Percentiles rank a stretch among this genome's conserved stretches.
Evolutionary conservation across 2,888 invertebrate genomes (phyloP).

Genomic region (Pseudococcus viburni): DNA sequence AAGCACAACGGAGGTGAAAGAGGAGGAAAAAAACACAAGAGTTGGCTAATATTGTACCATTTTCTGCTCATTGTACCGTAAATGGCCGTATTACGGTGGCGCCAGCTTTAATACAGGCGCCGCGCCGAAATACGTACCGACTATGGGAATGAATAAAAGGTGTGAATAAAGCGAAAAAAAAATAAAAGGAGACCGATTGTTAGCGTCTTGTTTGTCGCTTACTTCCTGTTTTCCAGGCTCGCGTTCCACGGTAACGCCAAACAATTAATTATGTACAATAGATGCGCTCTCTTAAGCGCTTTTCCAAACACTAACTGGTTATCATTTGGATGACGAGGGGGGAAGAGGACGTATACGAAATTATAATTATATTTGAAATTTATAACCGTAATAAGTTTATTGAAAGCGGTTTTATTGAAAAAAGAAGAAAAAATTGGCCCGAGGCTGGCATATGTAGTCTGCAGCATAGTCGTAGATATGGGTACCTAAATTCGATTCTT

Average conservation of each 20-base stretch:
- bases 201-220: slow-evolving; percentile 52
- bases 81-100: slow-evolving; percentile 58
- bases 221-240: slow-evolving; percentile 64
- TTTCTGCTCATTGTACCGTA: slow-evolving; percentile 60
- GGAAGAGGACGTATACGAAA: background rate
- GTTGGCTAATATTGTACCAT: slow-evolving; percentile 44
- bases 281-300: slow-evolving; percentile 63
- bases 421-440: slow-evolving; percentile 23
- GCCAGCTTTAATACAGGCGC: slow-evolving; percentile 60
- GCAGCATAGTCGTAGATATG: background rate
- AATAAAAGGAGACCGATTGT: slow-evolving; percentile 57
- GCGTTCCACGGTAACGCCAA: slow-evolving; percentile 60
- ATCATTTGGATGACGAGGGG: background rate
- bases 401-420: slow-evolving; percentile 58
- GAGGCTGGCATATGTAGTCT: slow-evolving; percentile 11
- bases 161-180: slow-evolving; percentile 61
- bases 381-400: slow-evolving; percentile 59
- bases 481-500: background rate
- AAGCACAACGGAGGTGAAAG: background rate
- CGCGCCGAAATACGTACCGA: slow-evolving; percentile 57
- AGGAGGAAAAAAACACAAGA: background rate
- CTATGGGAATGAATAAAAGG: slow-evolving; percentile 55
- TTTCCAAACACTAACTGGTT: slow-evolving; percentile 63
- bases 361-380: slow-evolving; percentile 64
- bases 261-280: slow-evolving; percentile 62